Conservation (phyloP, 1,140 invertebrate genomes). For the Drosophila lacteicornis region DNA sequence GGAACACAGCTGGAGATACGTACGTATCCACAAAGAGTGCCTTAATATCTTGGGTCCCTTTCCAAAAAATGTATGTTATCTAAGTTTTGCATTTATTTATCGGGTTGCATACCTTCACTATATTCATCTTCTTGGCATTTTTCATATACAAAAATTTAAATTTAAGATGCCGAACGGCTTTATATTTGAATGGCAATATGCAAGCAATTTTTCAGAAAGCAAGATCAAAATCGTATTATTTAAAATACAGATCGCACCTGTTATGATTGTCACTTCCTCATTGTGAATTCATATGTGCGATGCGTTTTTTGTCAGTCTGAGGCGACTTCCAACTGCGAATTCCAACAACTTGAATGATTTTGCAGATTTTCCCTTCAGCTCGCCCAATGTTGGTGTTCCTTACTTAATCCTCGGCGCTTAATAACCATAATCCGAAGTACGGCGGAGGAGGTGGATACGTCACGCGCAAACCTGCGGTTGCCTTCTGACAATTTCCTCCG, state of each 20-base stretch:
- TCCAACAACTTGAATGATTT: no score
- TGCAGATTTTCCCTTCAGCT: neutral
- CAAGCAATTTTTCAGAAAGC: no score
- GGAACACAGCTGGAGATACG: neutral
- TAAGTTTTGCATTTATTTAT: neutral
- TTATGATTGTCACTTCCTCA: neutral
- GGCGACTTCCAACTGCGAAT: no score
- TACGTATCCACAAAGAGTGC: no score
- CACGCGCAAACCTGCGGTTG: slow-evolving; percentile 69
- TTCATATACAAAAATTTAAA: no score
- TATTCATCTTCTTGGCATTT: no score
- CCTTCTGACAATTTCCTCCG: slow-evolving; percentile 54
- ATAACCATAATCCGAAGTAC: slow-evolving; percentile 65
- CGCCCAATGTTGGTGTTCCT: slow-evolving; percentile 53
- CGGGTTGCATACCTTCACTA: no score
- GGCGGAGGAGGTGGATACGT: slow-evolving; percentile 19
- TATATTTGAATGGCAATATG: no score
- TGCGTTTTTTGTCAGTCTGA: neutral
- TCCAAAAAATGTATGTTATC: no score
- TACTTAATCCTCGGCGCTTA: slow-evolving; percentile 68
- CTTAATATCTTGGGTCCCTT: no score
- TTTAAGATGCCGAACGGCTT: no score
- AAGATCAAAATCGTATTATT: neutral
- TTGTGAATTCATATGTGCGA: neutral
- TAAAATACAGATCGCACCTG: neutral